Percentiles rank a stretch among this genome's conserved stretches.
Evolutionary conservation across 2,888 invertebrate species (phyloP).

Genomic region (Polymixis flavicincta): DNA sequence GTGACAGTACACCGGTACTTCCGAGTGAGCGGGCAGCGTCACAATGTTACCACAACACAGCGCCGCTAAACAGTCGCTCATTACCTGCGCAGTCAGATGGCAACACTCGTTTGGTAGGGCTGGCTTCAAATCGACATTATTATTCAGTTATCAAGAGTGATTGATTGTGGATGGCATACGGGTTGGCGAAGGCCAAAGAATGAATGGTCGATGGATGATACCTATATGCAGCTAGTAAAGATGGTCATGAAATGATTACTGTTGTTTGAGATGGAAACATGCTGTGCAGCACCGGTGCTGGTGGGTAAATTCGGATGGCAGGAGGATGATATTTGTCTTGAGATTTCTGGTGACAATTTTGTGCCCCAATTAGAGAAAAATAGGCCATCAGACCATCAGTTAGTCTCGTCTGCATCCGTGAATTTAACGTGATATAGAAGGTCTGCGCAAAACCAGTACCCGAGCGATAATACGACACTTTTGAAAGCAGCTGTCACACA

Average conservation of each 20-base stretch:
- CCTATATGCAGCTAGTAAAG: too few species aligned
- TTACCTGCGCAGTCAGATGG: constrained; percentile 6
- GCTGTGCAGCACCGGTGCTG: background rate
- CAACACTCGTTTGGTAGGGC: background rate
- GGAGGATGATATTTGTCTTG: background rate
- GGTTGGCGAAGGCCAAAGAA: background rate
- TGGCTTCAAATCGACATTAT: background rate
- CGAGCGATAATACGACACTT: background rate
- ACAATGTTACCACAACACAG: constrained; percentile 26
- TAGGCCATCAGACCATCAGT: too few species aligned
- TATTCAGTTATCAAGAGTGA: constrained; percentile 6
- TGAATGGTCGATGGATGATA: background rate
- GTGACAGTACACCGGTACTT: background rate
- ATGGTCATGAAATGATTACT: background rate
- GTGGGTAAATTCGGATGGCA: too few species aligned
- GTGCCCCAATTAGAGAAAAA: background rate
- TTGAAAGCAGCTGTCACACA: background rate
- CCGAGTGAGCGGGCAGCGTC: constrained; percentile 8
- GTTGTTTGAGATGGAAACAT: background rate
- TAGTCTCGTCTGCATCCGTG: background rate
- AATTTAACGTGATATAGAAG: background rate
- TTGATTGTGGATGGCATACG: background rate
- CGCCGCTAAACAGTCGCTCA: background rate
- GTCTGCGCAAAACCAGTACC: background rate
- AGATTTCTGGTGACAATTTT: background rate